Base-by-base conservation (phyloP, 1,140 invertebrate species). In the Drosophila suzukii region DNA sequence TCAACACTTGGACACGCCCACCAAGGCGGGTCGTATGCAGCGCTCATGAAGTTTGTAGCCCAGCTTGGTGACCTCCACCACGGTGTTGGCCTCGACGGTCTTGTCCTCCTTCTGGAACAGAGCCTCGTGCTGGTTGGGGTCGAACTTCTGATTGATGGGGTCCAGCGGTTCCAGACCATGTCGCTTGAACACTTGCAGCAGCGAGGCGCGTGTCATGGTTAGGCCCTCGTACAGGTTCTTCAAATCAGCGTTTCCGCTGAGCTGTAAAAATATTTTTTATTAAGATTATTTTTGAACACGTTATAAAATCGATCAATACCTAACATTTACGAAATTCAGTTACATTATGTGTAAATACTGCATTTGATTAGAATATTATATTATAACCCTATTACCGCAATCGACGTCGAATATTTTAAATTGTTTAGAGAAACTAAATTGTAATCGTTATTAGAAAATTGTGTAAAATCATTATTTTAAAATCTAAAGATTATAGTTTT, bases 71-170 rank as follows among this genome's bases (percentile, higher is more conserved):
- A 99, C 98, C 12, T 97, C 95, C 15, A 98, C 96, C 39, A 99
- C 95, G 4, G 97, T 98, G 44, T 98, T 98, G 4, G 96, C 93
- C 56, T 96, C 94, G 79, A 97, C 97, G 0, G 96, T 95, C 81
- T 96, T 93, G 65, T 96, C 95, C 61, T 96, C 96, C 94, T 98
- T 96, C 93, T 98, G 96, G 93, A 99, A 99, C 49, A 99, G 92
- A 0, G 98, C 98, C 93, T 99, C 98, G 86, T 99, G 98, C 60
- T 97, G 93, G 93, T 99, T 98, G 5, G 98, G 98, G 93, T 99
- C 96, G 93, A 99, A 99, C 93, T 98, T 98, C 81, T 98, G 96
- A 79, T 98, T 95, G 11, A 97, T 73, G 20, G 98, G 98, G 92
- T 97, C 96, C 15, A 99, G 94, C 44, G 95, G 94, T 57, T 95